Evolutionary conservation across 2,888 invertebrate genomes (phyloP).

Genomic region (Cosmopolites sordidus): DNA sequence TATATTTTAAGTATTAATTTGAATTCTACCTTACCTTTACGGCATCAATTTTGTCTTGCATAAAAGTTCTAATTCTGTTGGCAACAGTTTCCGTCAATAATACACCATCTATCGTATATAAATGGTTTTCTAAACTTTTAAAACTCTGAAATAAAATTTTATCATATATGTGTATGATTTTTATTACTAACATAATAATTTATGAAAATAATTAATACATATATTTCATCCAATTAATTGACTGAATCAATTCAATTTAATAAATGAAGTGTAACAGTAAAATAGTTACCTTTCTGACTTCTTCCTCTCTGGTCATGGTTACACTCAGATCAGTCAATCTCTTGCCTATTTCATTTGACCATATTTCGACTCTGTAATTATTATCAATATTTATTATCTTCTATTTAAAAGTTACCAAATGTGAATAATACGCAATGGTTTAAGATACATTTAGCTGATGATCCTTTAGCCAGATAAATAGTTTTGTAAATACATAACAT

Average conservation of each 20-base stretch:
- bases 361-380: constrained; percentile 63
- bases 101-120: constrained; percentile 50
- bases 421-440: too few relatives aligned
- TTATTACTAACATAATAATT: too few relatives aligned
- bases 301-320: constrained; percentile 70
- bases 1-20: too few relatives aligned
- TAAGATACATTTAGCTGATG: too few relatives aligned
- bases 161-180: too few relatives aligned
- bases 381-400: background rate
- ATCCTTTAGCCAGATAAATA: too few relatives aligned
- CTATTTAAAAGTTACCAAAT: too few relatives aligned
- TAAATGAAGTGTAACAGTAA: constrained; percentile 2
- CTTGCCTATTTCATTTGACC: constrained; percentile 73
- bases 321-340: constrained; percentile 72
- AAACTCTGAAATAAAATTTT: constrained; percentile 37
- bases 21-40: constrained; percentile 74
- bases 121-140: constrained; percentile 32
- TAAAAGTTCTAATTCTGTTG: constrained; percentile 76
- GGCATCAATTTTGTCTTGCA: constrained; percentile 80
- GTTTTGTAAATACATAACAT: too few relatives aligned
- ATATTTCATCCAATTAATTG: too few relatives aligned
- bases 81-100: constrained; percentile 76
- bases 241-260: too few relatives aligned
- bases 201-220: too few relatives aligned
- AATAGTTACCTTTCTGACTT: constrained; percentile 63